Evolutionary conservation across 2,888 invertebrate genomes (phyloP), one percentile per base, ranked within the genome.

Genomic region (Monoplex corrugatus): DNA sequence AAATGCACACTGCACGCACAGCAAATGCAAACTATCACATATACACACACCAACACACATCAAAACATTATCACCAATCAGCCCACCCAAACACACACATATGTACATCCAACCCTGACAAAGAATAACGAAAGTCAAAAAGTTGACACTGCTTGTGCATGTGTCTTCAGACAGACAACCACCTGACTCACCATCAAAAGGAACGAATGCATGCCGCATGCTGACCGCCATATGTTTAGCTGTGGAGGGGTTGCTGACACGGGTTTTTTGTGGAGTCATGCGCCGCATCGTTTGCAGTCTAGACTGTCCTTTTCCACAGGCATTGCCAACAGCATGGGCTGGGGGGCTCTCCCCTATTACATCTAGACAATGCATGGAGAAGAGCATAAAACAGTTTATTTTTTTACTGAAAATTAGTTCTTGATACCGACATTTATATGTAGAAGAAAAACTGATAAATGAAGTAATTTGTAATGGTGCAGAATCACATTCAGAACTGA

Each of bases 181-280:
- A 50, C 50, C 68, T 16, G 28, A 16, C 90, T 90, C 90, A 96
- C 96, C 96, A 94, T 92, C 90, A 89, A 95, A 95, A 32, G 96
- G 95, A 72, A 96, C 92, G 92, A 96, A 96, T 16, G 95, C 94
- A 91, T 95, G 94, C 84, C 96, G 94, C 94, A 96, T 95, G 90
- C 95, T 96, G 90, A 96, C 94, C 78, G 94, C 92, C 23, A 86
- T 85, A 38, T 87, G 86, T 35, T n/a, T 85, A 75, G 87, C 86
- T 38, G 50, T 68, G 32, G 86, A 8, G 13, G 72, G 82, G 28
- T 90, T 91, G 57, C 92, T 91, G 28, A 92, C 89, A 82, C 83
- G 90, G 57, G 92, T 89, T 82, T 86, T 85, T 63, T 91, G 92
- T 45, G 89, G 91, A 32, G 83, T 87, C 19, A 28, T 45, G 83